phyloP scores from a whole-genome alignment of 2,113 vertebrate genomes.

The Ascaphus truei region DNA sequence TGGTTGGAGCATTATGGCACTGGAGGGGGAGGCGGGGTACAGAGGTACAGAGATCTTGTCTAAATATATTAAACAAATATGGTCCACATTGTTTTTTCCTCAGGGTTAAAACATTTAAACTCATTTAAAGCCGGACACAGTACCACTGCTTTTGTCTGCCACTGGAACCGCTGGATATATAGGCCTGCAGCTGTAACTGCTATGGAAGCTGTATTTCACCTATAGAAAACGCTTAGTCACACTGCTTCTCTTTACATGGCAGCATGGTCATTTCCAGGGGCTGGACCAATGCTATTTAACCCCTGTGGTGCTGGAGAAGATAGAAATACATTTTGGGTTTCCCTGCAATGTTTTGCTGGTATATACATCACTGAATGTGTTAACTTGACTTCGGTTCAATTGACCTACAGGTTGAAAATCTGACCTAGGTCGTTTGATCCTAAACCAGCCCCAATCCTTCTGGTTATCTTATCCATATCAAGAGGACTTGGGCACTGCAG shows the following conservation, averaged over 20 bases:
- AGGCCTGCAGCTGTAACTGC: neutral
- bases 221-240: constrained; percentile 23
- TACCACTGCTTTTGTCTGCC: too few relatives aligned
- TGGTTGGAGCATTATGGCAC: too few relatives aligned
- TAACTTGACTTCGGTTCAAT: neutral
- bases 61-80: too few relatives aligned
- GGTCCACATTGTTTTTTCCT: neutral
- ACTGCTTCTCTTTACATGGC: neutral
- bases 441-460: too few relatives aligned
- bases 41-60: too few relatives aligned
- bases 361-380: neutral
- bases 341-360: neutral
- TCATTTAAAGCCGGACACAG: too few relatives aligned
- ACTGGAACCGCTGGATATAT: neutral
- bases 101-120: neutral
- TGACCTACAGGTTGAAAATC: neutral
- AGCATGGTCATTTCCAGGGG: neutral
- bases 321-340: neutral
- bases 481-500: too few relatives aligned
- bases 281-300: neutral
- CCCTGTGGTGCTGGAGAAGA: neutral
- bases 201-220: too few relatives aligned
- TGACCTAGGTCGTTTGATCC: too few relatives aligned
- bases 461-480: too few relatives aligned
- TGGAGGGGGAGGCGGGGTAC: too few relatives aligned